A percentile compares a stretch with the other conserved stretches of the same genome.
These are phyloP conservation scores for Charanyca ferruginea DNA, from an alignment of 2,888 invertebrate genomes.

Conservation along the genomic window DNA sequence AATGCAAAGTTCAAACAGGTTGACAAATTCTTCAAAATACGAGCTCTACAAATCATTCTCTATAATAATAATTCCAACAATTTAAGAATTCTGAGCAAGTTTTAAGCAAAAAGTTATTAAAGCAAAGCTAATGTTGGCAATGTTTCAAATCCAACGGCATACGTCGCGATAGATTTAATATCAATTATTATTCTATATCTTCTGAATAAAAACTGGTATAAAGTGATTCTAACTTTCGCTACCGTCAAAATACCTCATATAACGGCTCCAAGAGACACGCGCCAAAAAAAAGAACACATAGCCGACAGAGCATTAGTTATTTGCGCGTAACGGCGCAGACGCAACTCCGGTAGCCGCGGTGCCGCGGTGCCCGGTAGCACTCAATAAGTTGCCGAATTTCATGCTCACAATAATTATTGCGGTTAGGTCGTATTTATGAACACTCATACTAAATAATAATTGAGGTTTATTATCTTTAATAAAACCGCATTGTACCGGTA, in stretches of 20 bases:
- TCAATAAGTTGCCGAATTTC: slow-evolving; percentile 81
- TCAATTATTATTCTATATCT: slow-evolving; percentile 67
- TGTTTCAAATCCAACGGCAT: slow-evolving; percentile 57
- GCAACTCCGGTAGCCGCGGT: slow-evolving; percentile 79
- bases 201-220: slow-evolving; percentile 78
- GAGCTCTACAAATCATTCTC: slow-evolving; percentile 42
- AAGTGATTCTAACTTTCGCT: slow-evolving; percentile 88
- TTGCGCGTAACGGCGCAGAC: slow-evolving; percentile 89
- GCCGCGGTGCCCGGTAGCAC: slow-evolving; percentile 80
- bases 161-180: slow-evolving; percentile 63
- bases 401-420: slow-evolving; percentile 78
- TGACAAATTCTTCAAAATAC: slow-evolving; percentile 42
- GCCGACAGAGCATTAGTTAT: slow-evolving; percentile 82
- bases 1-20: slow-evolving; percentile 51
- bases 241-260: slow-evolving; percentile 81
- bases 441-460: slow-evolving; percentile 66
- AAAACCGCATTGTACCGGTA: slow-evolving; percentile 66
- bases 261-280: slow-evolving; percentile 88
- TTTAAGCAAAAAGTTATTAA: slow-evolving; percentile 46
- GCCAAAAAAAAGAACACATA: slow-evolving; percentile 84
- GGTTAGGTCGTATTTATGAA: slow-evolving; percentile 64
- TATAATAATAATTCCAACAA: slow-evolving; percentile 49
- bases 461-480: slow-evolving; percentile 67
- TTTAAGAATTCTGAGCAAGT: slow-evolving; percentile 48
- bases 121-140: slow-evolving; percentile 50